Evolutionary conservation across 2,797 vertebrate species (phyloP).

Genomic region (Anguilla megastoma): DNA sequence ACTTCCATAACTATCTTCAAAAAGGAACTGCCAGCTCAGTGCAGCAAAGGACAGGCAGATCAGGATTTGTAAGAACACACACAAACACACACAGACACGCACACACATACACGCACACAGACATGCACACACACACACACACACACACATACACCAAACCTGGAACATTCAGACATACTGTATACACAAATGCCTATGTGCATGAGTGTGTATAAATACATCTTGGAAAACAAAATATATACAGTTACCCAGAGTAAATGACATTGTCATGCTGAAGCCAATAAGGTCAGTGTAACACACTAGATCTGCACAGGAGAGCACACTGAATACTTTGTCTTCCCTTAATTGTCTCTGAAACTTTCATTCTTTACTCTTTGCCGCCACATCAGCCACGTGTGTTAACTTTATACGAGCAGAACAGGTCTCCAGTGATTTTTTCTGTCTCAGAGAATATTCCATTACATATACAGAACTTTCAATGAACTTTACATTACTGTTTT

Average conservation of each 20-base stretch:
- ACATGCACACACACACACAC: neutral
- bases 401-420: neutral
- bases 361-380: conserved; percentile 1
- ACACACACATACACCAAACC: neutral
- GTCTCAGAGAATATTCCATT: neutral
- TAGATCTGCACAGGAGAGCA: neutral
- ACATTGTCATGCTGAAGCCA: neutral
- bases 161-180: neutral
- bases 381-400: neutral
- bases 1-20: conserved; percentile 38
- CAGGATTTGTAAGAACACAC: conserved; percentile 35
- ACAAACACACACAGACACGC: neutral
- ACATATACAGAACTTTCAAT: neutral
- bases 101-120: neutral
- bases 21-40: conserved; percentile 29
- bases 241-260: neutral
- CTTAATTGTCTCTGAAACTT: conserved; percentile 12
- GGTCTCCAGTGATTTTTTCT: neutral
- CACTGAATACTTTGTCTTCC: neutral
- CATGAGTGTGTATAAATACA: neutral
- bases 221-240: neutral
- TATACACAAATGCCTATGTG: neutral
- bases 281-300: neutral
- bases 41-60: conserved; percentile 28
- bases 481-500: neutral